phyloP scores from a whole-genome alignment of 2,113 vertebrate genomes.

The Ranitomeya imitator region DNA sequence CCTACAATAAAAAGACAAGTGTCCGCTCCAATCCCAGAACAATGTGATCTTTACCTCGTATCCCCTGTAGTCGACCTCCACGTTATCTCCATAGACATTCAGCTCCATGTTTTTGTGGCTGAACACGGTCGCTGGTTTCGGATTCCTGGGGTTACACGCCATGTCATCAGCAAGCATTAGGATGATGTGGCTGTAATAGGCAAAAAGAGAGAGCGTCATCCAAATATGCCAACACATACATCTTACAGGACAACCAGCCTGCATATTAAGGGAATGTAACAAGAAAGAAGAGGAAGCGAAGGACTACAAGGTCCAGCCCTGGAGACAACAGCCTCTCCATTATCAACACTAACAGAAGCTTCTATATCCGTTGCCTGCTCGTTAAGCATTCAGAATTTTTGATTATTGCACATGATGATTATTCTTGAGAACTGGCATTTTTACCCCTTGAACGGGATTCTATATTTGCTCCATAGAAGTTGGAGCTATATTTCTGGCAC shows the following conservation, averaged over 20 bases:
- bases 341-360: too few species aligned
- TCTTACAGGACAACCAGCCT: background rate
- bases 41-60: constrained; percentile 81
- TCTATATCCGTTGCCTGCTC: too few species aligned
- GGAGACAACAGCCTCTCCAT: too few species aligned
- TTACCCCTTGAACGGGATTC: too few species aligned
- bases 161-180: constrained; percentile 98
- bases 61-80: constrained; percentile 97
- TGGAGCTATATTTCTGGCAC: too few species aligned
- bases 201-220: background rate
- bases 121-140: constrained; percentile 95
- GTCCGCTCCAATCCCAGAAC: background rate
- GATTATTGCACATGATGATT: too few species aligned
- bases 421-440: too few species aligned
- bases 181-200: constrained; percentile 86
- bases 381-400: too few species aligned
- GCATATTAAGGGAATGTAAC: background rate
- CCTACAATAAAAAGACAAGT: background rate
- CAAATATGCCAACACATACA: background rate
- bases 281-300: too few species aligned
- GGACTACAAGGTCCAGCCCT: too few species aligned
- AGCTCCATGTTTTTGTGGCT: constrained; percentile 99
- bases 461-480: too few species aligned
- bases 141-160: constrained; percentile 97
- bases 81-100: constrained; percentile 96